Evolutionary conservation across 1,140 invertebrate genomes (phyloP), one percentile per base, ranked within the genome.

Genomic region (Bilobella aurantiaca): DNA sequence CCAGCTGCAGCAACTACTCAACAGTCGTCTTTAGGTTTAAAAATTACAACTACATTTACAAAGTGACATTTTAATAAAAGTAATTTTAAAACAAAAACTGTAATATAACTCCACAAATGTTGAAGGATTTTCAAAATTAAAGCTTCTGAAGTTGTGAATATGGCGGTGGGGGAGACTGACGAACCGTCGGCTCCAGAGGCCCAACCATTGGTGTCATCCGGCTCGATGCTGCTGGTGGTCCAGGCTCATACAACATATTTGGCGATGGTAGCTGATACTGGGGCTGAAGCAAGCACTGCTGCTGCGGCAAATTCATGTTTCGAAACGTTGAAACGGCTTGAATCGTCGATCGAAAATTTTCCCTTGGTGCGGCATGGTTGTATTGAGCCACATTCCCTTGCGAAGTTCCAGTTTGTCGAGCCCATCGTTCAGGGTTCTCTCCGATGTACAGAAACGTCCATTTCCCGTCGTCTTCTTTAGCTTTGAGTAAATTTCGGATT

Each of bases 401-500:
- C 5, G 16, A 14, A 16, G 28, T 59, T 14, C 58, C 58, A 59
- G 58, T 59, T 21, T 59, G 31, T 37, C 31, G 57, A 1, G 64
- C 64, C 64, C 64, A 65, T 8, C 58, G 57, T 1, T 65, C 64
- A 21, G 64, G 64, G 29, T 65, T 65, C 47, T 65, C n/a, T 27
- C 64, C 64, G 29, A 65, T 65, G 58, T 65, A 65, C 28, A 53
- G 25, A 42, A 65, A 65, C 18, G 64, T 65, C 64, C 64, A 65
- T 5, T 65, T 60, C 1, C 64, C 64, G 1, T 32, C 47, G 5
- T 30, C 34, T 32, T 65, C 64, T 25, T 65, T 62, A 1, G 29
- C 23, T 18, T 47, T 47, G 8, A 65, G 32, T 46, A 60, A 27
- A n/a, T 27, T 29, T 12, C 53, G 28, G 25, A 65, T 49, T 31